Conservation (phyloP, 2,888 invertebrate species). For the Cylloceria caligata region DNA sequence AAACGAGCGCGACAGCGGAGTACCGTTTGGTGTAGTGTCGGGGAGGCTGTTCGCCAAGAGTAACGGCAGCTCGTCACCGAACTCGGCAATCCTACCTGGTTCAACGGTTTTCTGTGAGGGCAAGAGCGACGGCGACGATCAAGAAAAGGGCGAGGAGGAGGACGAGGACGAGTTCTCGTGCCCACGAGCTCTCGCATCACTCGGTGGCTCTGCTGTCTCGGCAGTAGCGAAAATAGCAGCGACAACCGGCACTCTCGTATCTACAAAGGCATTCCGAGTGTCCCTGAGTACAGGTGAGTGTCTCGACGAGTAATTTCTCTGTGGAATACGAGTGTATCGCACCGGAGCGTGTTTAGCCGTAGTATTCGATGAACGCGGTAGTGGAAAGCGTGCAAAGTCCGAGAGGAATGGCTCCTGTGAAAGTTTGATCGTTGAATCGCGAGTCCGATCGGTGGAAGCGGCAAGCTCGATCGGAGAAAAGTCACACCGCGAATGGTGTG, state of each 20-base stretch:
- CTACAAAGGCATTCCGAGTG: conserved; percentile 2
- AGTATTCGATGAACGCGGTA: not conserved
- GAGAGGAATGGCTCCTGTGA: not conserved
- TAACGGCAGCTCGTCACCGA: conserved; percentile 76
- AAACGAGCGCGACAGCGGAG: not conserved
- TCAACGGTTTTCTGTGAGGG: conserved; percentile 70
- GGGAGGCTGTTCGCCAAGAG: conserved; percentile 81
- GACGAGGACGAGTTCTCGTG: conserved; percentile 1
- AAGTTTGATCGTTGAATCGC: not conserved
- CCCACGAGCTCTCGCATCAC: conserved; percentile 1
- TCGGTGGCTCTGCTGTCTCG: conserved; percentile 1
- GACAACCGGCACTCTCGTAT: not conserved
- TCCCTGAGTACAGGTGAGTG: conserved; percentile 8
- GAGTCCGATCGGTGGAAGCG: not conserved
- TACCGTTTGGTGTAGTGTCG: conserved; percentile 63
- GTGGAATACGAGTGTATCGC: not conserved
- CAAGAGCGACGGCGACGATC: conserved; percentile 23
- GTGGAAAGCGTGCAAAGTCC: not conserved
- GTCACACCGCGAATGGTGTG: not conserved
- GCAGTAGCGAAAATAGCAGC: not conserved
- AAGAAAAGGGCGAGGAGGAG: conserved; percentile 38
- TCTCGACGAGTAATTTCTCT: not conserved
- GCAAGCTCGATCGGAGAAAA: not conserved
- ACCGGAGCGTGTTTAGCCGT: not conserved
- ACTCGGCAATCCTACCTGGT: conserved; percentile 71